A percentile compares a stretch with the other conserved stretches of the same genome.
These are phyloP conservation scores for Agrochola lota DNA, from an alignment of 2,888 invertebrate species.

Conservation along the genomic window DNA sequence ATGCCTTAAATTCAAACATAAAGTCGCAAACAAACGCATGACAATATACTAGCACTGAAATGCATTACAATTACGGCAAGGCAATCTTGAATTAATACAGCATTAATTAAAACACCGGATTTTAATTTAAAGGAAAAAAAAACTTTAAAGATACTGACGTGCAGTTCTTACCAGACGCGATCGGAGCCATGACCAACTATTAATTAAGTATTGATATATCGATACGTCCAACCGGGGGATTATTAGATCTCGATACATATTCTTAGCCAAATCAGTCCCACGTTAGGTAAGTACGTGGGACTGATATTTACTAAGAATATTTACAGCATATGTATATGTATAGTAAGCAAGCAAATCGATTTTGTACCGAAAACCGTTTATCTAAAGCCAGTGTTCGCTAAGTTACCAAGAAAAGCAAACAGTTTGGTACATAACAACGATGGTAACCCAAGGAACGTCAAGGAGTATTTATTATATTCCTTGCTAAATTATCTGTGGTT, in stretches of 20 bases:
- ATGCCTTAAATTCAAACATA: background rate
- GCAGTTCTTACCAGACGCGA: background rate
- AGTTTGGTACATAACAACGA: slow-evolving; percentile 1
- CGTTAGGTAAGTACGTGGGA: background rate
- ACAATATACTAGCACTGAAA: background rate
- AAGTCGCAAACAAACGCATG: background rate
- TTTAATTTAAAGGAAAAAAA: background rate
- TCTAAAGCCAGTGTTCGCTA: background rate
- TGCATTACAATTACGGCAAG: background rate
- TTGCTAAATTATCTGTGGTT: slow-evolving; percentile 11
- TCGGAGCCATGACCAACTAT: no score
- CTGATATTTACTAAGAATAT: no score
- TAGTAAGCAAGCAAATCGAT: slow-evolving; percentile 2
- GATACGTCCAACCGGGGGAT: background rate
- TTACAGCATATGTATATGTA: no score
- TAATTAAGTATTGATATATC: background rate
- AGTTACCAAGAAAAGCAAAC: slow-evolving; percentile 15
- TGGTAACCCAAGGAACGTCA: background rate
- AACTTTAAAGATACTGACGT: background rate
- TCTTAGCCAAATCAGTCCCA: background rate
- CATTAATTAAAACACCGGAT: background rate
- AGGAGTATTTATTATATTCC: background rate
- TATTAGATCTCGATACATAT: background rate
- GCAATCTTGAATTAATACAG: no score
- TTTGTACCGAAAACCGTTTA: background rate